phyloP scores from a whole-genome alignment of 2,113 vertebrate genomes.

The Catagonus wagneri region DNA sequence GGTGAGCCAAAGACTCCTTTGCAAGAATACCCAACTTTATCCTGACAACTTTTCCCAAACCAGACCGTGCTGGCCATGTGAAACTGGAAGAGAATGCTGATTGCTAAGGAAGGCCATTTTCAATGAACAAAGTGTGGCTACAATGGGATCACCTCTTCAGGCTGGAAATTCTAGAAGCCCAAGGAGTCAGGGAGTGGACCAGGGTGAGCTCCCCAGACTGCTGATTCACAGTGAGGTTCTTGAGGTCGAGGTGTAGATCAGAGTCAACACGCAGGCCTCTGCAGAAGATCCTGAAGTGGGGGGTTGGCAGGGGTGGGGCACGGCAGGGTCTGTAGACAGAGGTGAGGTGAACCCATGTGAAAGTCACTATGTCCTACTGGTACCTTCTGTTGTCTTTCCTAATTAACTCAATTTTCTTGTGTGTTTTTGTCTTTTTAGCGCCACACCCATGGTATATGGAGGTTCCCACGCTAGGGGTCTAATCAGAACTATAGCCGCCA shows the following conservation, averaged over 20 bases:
- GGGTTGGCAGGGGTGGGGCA: fast-evolving
- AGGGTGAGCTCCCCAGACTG: background rate
- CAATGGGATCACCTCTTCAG: background rate
- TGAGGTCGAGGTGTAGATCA: background rate
- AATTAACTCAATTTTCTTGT: too few relatives aligned
- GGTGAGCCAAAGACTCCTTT: background rate
- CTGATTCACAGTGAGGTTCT: background rate
- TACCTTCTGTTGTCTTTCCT: conserved; percentile 21
- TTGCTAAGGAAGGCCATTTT: background rate
- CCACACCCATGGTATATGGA: too few relatives aligned
- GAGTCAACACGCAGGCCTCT: background rate
- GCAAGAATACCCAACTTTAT: background rate
- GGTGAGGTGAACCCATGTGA: background rate
- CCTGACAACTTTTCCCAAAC: background rate
- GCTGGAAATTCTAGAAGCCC: conserved; percentile 2
- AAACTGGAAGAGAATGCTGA: background rate
- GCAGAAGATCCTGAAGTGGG: too few relatives aligned
- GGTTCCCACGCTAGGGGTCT: too few relatives aligned
- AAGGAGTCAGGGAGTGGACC: background rate
- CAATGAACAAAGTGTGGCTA: background rate
- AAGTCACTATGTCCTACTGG: background rate
- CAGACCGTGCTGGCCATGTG: background rate
- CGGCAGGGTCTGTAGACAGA: fast-evolving
- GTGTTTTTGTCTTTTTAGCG: too few relatives aligned
- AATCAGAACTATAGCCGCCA: too few relatives aligned